Percentiles rank a stretch among this genome's conserved stretches.
Conservation (phyloP, 92 coral and sea anemone genomes). For the Actinernus sp. region DNA sequence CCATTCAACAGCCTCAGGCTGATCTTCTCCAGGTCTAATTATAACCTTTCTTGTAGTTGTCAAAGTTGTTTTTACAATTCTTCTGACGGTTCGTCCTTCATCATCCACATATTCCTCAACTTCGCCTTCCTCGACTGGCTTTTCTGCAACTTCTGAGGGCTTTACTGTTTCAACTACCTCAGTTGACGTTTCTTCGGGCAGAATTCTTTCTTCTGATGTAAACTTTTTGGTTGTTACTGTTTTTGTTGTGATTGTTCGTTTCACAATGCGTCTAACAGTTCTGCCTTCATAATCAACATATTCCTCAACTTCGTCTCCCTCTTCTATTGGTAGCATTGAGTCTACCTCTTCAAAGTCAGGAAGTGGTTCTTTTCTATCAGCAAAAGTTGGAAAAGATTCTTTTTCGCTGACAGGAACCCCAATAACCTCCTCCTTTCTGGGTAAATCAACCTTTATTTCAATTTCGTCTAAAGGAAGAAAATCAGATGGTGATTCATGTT, state of each 20-base stretch:
- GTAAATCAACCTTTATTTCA: neutral
- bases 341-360: slow-evolving; percentile 19
- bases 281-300: slow-evolving; percentile 42
- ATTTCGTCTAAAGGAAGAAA: slow-evolving; percentile 10
- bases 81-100: slow-evolving; percentile 63
- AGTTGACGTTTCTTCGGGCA: slow-evolving; percentile 7
- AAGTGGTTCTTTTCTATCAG: neutral
- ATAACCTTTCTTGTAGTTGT: slow-evolving; percentile 24
- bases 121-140: slow-evolving; percentile 21
- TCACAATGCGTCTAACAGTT: slow-evolving; percentile 35
- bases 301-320: slow-evolving; percentile 23
- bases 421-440: neutral
- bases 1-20: neutral
- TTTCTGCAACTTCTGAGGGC: neutral
- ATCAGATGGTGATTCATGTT: slow-evolving; percentile 5
- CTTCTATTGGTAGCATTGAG: slow-evolving; percentile 3
- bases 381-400: slow-evolving; percentile 4
- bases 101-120: slow-evolving; percentile 60
- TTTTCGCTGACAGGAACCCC: slow-evolving; percentile 20
- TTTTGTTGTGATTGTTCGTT: slow-evolving; percentile 35
- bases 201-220: neutral
- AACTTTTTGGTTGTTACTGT: slow-evolving; percentile 12
- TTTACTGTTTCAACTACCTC: slow-evolving; percentile 12
- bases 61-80: slow-evolving; percentile 33
- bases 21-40: slow-evolving; percentile 2